These are phyloP conservation scores for Drosophila yakuba DNA, from an alignment of 1,140 invertebrate genomes.

Conservation along the genomic window DNA sequence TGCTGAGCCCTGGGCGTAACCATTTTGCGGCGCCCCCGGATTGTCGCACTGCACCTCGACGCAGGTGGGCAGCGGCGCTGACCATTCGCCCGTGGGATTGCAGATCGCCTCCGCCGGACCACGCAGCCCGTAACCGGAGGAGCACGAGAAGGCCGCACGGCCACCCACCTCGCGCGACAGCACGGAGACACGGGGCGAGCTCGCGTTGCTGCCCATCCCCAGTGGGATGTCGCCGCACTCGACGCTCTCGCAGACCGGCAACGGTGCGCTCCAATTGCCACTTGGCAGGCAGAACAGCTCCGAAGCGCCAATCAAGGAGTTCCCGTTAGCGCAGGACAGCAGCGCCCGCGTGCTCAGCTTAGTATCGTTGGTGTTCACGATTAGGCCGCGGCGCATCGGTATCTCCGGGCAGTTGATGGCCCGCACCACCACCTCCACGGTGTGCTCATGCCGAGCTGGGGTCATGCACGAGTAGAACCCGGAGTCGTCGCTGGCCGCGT, in stretches of 20 bases:
- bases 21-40: slow-evolving; percentile 90
- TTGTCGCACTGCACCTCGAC: slow-evolving; percentile 91
- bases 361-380: slow-evolving; percentile 89
- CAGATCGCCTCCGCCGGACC: slow-evolving; percentile 91
- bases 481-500: slow-evolving; percentile 91
- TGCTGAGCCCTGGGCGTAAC: slow-evolving; percentile 90
- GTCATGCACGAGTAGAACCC: slow-evolving; percentile 93
- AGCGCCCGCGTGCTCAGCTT: slow-evolving; percentile 90
- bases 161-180: slow-evolving; percentile 91
- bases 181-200: slow-evolving; percentile 88
- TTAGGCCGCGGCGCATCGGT: slow-evolving; percentile 89
- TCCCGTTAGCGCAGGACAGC: slow-evolving; percentile 93
- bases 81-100: slow-evolving; percentile 92
- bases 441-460: slow-evolving; percentile 91
- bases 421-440: slow-evolving; percentile 92
- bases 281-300: slow-evolving; percentile 91
- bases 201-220: slow-evolving; percentile 84
- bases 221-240: slow-evolving; percentile 90
- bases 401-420: slow-evolving; percentile 91
- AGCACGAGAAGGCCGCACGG: slow-evolving; percentile 91
- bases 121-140: slow-evolving; percentile 90
- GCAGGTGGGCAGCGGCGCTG: slow-evolving; percentile 90
- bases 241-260: slow-evolving; percentile 93
- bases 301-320: slow-evolving; percentile 90
- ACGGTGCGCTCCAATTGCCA: slow-evolving; percentile 92